phyloP scores from a whole-genome alignment of 2,113 vertebrate genomes.

The Upupa epops region DNA sequence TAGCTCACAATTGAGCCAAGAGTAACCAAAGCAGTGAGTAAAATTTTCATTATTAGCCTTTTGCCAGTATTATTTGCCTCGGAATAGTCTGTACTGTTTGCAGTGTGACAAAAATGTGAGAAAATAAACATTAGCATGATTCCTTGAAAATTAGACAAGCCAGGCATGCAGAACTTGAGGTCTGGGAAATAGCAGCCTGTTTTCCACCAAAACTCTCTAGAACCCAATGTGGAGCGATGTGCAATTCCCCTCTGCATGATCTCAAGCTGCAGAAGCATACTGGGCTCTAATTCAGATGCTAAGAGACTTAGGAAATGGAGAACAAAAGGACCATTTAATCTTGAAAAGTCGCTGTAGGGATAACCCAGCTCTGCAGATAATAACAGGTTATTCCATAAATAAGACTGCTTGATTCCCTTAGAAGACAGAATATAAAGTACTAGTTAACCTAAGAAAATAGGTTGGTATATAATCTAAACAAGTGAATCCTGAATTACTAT shows the following conservation, averaged over 20 bases:
- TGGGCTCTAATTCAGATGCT: conserved; percentile 12
- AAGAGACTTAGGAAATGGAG: not conserved
- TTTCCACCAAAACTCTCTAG: not conserved
- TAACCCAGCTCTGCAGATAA: not conserved
- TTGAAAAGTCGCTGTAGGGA: not conserved
- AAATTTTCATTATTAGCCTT: not conserved
- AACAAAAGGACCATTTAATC: not conserved
- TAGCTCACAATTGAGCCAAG: not conserved
- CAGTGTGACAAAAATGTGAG: not conserved
- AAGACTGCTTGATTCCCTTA: not conserved
- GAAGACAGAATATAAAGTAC: not conserved
- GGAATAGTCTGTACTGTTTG: not conserved
- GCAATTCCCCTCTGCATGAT: not conserved
- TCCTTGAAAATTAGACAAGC: not conserved
- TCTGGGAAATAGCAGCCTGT: not conserved
- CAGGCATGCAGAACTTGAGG: not conserved
- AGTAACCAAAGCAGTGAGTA: not conserved
- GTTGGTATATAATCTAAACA: not conserved
- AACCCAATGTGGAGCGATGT: not conserved
- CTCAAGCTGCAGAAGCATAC: not conserved
- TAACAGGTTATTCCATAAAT: not conserved
- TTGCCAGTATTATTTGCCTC: not conserved
- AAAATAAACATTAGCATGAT: not conserved
- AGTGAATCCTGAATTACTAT: not conserved
- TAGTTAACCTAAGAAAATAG: not conserved